Conservation (phyloP, 2,113 vertebrate species). For the Actenoides lindsayi region DNA sequence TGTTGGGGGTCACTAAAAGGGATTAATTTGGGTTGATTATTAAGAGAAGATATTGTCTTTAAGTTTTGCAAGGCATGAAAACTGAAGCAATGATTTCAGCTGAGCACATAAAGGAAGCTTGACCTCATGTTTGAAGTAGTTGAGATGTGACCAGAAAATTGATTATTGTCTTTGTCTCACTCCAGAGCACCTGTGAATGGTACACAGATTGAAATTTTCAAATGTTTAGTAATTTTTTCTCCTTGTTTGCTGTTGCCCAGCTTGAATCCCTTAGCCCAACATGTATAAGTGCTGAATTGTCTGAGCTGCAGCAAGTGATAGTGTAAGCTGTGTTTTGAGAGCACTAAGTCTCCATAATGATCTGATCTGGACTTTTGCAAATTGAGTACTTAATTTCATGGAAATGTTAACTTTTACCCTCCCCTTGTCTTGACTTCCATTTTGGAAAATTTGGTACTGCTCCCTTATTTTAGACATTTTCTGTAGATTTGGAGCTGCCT, state of each 20-base stretch:
- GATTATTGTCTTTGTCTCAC: not conserved
- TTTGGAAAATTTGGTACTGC: not conserved
- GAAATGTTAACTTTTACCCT: not conserved
- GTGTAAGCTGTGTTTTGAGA: not conserved
- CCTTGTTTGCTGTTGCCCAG: not conserved
- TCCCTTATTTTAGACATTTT: not conserved
- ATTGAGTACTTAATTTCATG: not conserved
- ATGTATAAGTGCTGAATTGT: not conserved
- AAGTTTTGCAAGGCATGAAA: not conserved
- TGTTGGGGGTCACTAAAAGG: not conserved
- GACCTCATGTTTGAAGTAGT: not conserved
- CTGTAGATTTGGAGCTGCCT: not conserved
- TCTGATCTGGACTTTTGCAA: not conserved
- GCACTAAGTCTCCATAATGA: not conserved
- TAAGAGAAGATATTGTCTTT: not conserved
- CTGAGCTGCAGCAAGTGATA: not conserved
- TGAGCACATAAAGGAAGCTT: not conserved
- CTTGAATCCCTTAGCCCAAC: not conserved
- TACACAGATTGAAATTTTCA: not conserved
- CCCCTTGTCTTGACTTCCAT: not conserved
- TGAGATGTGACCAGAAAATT: not conserved
- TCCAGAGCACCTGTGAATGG: not conserved
- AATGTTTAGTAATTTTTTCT: not conserved
- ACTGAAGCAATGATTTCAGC: not conserved
- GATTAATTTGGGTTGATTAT: not conserved